Evolutionary conservation across 2,888 invertebrate species (phyloP).

Genomic region (Dolomedes plantarius): DNA sequence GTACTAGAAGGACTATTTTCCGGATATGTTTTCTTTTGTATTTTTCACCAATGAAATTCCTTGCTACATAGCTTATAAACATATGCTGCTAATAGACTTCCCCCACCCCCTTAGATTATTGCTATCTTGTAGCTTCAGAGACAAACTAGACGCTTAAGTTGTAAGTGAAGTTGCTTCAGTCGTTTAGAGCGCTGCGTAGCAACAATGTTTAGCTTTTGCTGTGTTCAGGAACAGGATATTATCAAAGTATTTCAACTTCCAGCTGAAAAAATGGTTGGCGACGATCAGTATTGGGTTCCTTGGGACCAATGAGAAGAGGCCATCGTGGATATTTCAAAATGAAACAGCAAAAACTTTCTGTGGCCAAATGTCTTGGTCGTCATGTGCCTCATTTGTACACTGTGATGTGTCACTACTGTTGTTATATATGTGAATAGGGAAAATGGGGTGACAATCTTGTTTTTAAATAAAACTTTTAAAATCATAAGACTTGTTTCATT

Average conservation of each 20-base stretch:
- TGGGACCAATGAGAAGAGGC: constrained; percentile 30
- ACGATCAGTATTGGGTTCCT: constrained; percentile 33
- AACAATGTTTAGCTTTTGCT: constrained; percentile 51
- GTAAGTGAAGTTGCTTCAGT: constrained; percentile 24
- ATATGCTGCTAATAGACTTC: background rate
- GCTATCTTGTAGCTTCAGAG: constrained; percentile 7
- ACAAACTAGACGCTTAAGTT: constrained; percentile 45
- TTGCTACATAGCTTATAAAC: background rate
- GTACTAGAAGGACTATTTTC: constrained; percentile 13
- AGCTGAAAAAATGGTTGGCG: constrained; percentile 45
- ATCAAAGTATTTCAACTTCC: constrained; percentile 57
- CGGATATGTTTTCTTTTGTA: background rate
- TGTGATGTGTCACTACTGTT: constrained; percentile 70
- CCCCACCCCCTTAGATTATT: background rate
- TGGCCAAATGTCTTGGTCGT: constrained; percentile 67
- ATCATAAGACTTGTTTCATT: background rate
- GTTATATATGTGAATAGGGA: constrained; percentile 64
- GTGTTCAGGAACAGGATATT: constrained; percentile 22
- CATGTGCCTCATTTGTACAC: constrained; percentile 71
- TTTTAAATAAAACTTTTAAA: constrained; percentile 64
- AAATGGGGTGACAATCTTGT: constrained; percentile 65
- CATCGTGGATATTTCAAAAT: constrained; percentile 28
- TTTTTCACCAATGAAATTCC: background rate
- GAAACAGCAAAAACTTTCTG: constrained; percentile 54
- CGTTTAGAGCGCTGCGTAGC: constrained; percentile 36